phyloP scores from a whole-genome alignment of 2,888 invertebrate species.

The Luffia ferchaultella region DNA sequence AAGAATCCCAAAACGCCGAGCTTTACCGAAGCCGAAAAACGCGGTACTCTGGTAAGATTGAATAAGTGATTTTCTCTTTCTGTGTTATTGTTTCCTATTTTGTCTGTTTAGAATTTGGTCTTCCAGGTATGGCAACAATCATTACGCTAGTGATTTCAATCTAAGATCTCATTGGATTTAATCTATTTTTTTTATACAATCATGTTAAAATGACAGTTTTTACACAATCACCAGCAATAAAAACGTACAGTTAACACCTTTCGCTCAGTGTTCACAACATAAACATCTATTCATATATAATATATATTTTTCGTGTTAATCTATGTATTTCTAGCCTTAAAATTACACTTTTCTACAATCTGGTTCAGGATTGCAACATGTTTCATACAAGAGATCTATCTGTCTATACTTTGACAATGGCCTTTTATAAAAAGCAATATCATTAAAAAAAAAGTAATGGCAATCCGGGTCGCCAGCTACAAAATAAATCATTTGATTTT shows the following conservation, averaged over 20 bases:
- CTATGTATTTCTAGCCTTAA: slow-evolving; percentile 51
- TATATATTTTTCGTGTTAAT: slow-evolving; percentile 44
- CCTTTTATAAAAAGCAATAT: background rate
- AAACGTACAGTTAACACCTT: too few species aligned
- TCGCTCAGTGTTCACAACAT: slow-evolving; percentile 19
- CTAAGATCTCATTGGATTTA: too few species aligned
- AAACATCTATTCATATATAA: slow-evolving; percentile 37
- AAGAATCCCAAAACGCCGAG: too few species aligned
- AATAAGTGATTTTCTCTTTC: too few species aligned
- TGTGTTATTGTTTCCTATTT: too few species aligned
- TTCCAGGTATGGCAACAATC: too few species aligned
- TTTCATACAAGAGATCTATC: slow-evolving; percentile 12
- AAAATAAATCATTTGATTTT: background rate
- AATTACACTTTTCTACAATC: slow-evolving; percentile 24
- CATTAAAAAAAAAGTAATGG: background rate
- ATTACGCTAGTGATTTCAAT: too few species aligned
- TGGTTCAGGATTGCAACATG: slow-evolving; percentile 45
- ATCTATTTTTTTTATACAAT: background rate
- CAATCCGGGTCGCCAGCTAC: background rate
- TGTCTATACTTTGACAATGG: background rate
- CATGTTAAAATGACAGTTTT: too few species aligned
- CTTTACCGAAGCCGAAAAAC: too few species aligned
- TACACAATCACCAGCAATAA: too few species aligned
- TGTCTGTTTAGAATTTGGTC: too few species aligned
- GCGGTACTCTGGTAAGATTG: too few species aligned